Base-by-base conservation (phyloP, 2,888 invertebrate genomes). In the Drosophila sordidula region DNA sequence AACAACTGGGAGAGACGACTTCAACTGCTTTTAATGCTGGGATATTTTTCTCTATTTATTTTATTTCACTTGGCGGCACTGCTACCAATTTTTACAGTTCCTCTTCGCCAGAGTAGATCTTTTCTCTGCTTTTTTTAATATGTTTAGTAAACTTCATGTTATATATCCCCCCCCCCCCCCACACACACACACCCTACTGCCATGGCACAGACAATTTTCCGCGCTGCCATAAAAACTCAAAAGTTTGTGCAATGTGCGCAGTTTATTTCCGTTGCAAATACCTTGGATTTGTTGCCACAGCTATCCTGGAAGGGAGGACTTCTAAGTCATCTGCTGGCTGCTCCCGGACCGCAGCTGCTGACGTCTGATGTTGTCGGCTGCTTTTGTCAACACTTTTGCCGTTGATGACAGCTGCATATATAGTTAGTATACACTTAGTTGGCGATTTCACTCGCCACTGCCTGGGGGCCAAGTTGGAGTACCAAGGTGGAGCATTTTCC, bases 231-330 rank as follows among this genome's bases (percentile, higher is more conserved):
- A 81, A 73, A 73, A 70, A 78, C 79, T 77, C 65, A 66, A 75
- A 88, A 84, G 80, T 86, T 86, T 86, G 58, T 86, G 83, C 88
- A 87, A 81, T 79, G 75, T 77, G 86, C 86, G 77, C 89, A 88
- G 80, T 84, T 88, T 88, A 83, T 88, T 84, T 88, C 89, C 87
- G 80, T 75, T 83, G 89, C 83, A 88, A 86, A 83, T 84, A 84
- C 83, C 83, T 84, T 78, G 83, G 83, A 88, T 88, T 82, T 82
- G 82, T 73, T 54, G 58, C 63, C 45, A 38, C 22, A 18, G 38
- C 38, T 12, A 38, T 34, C 29, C 22, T 34, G 11, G 34, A 0
- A 34, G 34, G 34, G 4, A 4, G 45, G 50, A 11, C 50, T 59
- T 61, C 61, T 58, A 70, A 65, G 61, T 52, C 74, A 67, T 41